Conservation (phyloP, 2,113 vertebrate genomes). For the Nyctibius bracteatus region DNA sequence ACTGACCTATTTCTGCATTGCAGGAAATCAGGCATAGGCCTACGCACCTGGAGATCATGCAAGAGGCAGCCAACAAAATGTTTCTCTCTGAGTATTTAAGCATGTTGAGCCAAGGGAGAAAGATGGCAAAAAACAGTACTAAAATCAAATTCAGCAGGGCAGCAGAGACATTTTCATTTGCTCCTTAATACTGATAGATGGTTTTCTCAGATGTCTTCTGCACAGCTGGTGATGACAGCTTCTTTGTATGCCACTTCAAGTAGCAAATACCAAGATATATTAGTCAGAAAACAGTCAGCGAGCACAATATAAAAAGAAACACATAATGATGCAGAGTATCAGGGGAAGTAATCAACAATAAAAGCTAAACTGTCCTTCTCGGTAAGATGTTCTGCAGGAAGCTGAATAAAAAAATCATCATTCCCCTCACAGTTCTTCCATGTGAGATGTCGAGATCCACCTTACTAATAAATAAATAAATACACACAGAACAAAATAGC, state of each 20-base stretch:
- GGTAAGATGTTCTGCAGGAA: neutral
- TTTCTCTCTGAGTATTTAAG: neutral
- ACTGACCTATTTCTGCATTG: constrained; percentile 4
- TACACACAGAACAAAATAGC: neutral
- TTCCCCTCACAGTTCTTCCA: neutral
- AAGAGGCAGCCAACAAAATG: neutral
- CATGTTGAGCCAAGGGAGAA: neutral
- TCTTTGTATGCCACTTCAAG: neutral
- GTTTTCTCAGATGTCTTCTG: neutral
- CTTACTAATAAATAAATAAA: neutral
- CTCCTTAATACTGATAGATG: neutral
- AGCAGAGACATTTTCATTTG: neutral
- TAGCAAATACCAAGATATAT: neutral
- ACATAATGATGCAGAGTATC: neutral
- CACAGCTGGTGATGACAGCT: neutral
- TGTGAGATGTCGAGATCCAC: accelerated
- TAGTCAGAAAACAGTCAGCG: neutral
- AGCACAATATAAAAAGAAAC: neutral
- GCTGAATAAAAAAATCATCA: accelerated
- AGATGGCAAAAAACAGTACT: neutral
- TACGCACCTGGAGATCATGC: neutral
- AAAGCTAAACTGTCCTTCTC: neutral
- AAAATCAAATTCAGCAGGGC: neutral
- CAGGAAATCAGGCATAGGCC: neutral
- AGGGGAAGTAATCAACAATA: neutral